phyloP scores from a whole-genome alignment of 92 coral and sea anemone genomes.

The Palythoa grandiflora region DNA sequence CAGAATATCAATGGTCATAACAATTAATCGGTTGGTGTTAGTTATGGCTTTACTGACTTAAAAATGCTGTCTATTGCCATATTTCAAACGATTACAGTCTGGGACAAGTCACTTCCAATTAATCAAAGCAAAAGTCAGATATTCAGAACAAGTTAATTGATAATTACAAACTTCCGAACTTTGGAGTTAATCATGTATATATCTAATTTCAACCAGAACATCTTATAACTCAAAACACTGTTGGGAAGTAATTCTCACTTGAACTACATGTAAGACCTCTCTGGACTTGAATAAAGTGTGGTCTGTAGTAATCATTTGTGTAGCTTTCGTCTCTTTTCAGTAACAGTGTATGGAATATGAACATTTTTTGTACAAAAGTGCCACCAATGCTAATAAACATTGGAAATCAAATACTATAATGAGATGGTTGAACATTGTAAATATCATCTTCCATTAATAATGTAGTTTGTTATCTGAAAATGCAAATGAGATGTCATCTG shows the following conservation, averaged over 20 bases:
- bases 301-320: neutral
- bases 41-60: neutral
- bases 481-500: constrained; percentile 10
- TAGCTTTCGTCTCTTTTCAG: neutral
- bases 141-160: neutral
- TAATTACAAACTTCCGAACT: neutral
- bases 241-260: neutral
- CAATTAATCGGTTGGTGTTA: neutral
- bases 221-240: neutral
- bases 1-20: neutral
- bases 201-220: neutral
- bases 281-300: neutral
- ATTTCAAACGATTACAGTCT: neutral
- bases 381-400: neutral
- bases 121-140: neutral
- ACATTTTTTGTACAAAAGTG: constrained; percentile 3
- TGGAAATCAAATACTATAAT: constrained; percentile 5
- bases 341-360: constrained; percentile 16
- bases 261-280: neutral
- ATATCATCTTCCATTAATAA: neutral
- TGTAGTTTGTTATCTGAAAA: constrained; percentile 7
- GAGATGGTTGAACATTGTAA: constrained; percentile 11
- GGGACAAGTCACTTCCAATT: neutral
- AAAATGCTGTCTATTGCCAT: neutral
- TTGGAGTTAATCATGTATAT: neutral